Base-by-base conservation (phyloP, 2,797 vertebrate species). In the Phoebastria nigripes region DNA sequence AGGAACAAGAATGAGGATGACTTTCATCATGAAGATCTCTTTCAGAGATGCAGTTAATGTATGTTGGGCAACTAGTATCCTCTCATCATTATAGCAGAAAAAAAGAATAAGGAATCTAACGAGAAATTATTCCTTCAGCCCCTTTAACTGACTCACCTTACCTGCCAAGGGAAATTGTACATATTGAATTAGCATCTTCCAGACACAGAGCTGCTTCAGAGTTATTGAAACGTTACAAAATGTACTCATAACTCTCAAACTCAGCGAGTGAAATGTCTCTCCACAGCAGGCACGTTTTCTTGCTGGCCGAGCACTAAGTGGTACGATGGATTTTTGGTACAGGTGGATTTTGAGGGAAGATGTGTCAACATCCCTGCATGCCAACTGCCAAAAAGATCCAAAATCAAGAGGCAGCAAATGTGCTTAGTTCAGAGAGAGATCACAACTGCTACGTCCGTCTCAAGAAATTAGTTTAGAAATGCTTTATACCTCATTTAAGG, bases 361-460 rank as follows among this genome's bases (percentile, higher is more conserved):
- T 4, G 2, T 8, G 24, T 24, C 41, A 13, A 25, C 6, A 7
- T 16, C 46, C 37, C 33, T 22, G n/a, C 31, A 22, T 0, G 4
- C 9, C 28, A 47, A 16, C 56, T 66, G 62, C 44, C 55, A 37
- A 46, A 29, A 63, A 33, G 49, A 31, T 46, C 55, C 29, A 29
- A 47, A 55, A 51, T 47, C 46, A 73, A 54, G 33, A 62, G 31
- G 39, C 7, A 54, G 28, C 22, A 63, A 35, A 8, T 18, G 29
- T 15, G 13, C 35, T 49, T 8, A 25, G 26, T 42, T 22, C 15
- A 21, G 51, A 69, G 20, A 61, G 6, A 16, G 29, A 46, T 42
- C 62, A n/a, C 9, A 51, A 72, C 58, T 31, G 17, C 47, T 18
- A 47, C 0, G 0, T 7, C 8, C 44, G 21, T 5, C 73, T 62